A percentile compares a stretch with the other conserved stretches of the same genome.
Evolutionary conservation across 2,797 vertebrate species (phyloP).

Genomic region (Yasuhikotakia modesta): DNA sequence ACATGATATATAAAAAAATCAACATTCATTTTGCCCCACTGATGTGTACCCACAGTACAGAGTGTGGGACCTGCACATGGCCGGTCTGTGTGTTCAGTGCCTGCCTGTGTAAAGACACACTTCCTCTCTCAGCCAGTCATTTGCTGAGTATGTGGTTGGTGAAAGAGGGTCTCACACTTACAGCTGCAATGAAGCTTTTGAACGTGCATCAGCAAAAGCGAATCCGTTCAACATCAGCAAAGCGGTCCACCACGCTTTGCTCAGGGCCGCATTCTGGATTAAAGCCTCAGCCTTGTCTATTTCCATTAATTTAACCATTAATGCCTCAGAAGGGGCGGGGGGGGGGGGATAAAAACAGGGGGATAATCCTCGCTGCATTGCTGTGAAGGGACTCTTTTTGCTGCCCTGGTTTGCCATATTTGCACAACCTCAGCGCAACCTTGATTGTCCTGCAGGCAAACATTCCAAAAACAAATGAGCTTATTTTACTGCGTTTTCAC

Average conservation of each 20-base stretch:
- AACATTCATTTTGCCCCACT: neutral
- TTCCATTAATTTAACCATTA: slow-evolving; percentile 79
- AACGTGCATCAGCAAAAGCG: slow-evolving; percentile 60
- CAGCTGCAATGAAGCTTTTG: slow-evolving; percentile 64
- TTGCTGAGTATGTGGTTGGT: slow-evolving; percentile 63
- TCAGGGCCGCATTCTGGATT: slow-evolving; percentile 67
- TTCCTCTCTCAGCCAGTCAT: slow-evolving; percentile 52
- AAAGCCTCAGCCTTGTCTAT: slow-evolving; percentile 73
- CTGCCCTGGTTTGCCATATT: slow-evolving; percentile 54
- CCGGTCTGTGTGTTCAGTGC: neutral
- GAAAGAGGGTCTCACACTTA: slow-evolving; percentile 62
- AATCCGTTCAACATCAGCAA: slow-evolving; percentile 69
- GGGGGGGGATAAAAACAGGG: no score
- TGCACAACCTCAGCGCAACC: slow-evolving; percentile 57
- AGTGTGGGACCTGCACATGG: neutral
- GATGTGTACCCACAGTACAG: neutral
- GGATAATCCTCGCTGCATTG: slow-evolving; percentile 67
- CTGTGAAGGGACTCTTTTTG: slow-evolving; percentile 58
- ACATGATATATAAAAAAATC: neutral
- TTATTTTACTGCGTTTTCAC: slow-evolving; percentile 38
- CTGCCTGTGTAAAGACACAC: neutral
- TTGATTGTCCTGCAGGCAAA: slow-evolving; percentile 41
- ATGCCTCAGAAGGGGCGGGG: slow-evolving; percentile 71
- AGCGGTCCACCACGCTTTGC: slow-evolving; percentile 65
- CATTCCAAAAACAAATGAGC: slow-evolving; percentile 44